Conservation (phyloP, 1,140 invertebrate genomes). For the Agrilus planipennis region DNA sequence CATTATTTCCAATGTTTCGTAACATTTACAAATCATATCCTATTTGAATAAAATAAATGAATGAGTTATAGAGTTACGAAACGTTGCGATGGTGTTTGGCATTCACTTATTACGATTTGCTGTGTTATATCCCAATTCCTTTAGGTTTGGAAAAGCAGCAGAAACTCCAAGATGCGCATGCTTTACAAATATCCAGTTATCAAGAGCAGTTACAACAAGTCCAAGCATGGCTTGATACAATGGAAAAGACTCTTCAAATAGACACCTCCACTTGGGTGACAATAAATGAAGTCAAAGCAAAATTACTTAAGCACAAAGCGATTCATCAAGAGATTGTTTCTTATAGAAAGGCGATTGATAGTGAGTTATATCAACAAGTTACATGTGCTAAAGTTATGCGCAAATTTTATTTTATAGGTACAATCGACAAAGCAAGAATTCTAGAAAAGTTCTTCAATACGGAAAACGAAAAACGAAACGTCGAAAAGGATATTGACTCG, state of each 20-base stretch:
- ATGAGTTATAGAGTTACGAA: too few species aligned
- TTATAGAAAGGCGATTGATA: constrained; percentile 82
- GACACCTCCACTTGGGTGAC: constrained; percentile 60
- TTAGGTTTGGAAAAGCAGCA: constrained; percentile 58
- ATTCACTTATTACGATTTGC: too few species aligned
- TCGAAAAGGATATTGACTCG: constrained; percentile 53
- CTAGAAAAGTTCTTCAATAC: constrained; percentile 47
- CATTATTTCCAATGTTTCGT: background rate
- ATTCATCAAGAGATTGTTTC: constrained; percentile 79
- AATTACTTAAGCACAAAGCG: constrained; percentile 77
- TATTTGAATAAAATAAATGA: too few species aligned
- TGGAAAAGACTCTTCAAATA: constrained; percentile 66
- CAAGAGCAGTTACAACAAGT: constrained; percentile 76
- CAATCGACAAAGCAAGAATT: constrained; percentile 75
- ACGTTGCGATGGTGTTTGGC: too few species aligned
- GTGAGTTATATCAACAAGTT: constrained; percentile 21
- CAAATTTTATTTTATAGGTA: constrained; percentile 21
- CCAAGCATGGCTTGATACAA: constrained; percentile 72
- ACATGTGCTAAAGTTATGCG: background rate
- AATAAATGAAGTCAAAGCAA: constrained; percentile 76
- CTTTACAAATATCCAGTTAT: constrained; percentile 71
- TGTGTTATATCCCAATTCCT: too few species aligned
- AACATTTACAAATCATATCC: too few species aligned
- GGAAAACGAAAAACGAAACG: constrained; percentile 47
- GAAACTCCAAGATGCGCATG: constrained; percentile 73